These are phyloP conservation scores for Acanthornis magna DNA, from an alignment of 2,797 vertebrate genomes.

Conservation along the genomic window DNA sequence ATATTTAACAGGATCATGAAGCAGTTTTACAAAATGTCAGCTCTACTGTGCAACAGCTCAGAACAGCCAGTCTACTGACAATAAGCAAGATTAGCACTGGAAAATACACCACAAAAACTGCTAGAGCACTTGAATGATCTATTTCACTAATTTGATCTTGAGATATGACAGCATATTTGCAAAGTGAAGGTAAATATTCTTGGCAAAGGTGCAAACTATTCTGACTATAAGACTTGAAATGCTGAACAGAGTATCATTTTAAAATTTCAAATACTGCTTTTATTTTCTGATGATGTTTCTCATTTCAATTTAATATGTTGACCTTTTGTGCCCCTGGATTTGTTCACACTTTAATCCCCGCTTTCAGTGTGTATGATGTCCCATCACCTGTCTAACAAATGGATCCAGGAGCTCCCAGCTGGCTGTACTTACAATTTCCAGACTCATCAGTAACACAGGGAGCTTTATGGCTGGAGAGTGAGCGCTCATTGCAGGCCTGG, in stretches of 20 bases:
- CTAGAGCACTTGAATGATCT: not conserved
- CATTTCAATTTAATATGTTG: not conserved
- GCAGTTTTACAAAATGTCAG: not conserved
- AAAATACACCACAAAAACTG: not conserved
- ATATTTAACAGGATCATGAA: not conserved
- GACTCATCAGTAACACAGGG: no score
- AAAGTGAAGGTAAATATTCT: not conserved
- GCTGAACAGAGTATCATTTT: not conserved
- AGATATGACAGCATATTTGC: not conserved
- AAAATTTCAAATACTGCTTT: not conserved
- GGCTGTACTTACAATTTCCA: rapidly evolving
- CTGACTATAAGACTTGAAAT: not conserved
- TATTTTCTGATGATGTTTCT: not conserved
- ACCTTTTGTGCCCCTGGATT: not conserved
- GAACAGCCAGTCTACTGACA: not conserved
- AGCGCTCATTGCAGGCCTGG: rapidly evolving
- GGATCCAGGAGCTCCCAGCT: not conserved
- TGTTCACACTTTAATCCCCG: not conserved
- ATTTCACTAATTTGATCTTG: not conserved
- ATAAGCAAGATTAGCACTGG: not conserved
- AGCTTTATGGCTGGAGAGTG: rapidly evolving
- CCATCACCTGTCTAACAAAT: rapidly evolving
- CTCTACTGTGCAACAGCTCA: not conserved
- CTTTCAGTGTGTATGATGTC: rapidly evolving
- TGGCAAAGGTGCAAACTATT: not conserved